Percentiles rank a stretch among this genome's conserved stretches.
These are phyloP conservation scores for Zaprionus lineosus DNA, from an alignment of 2,888 invertebrate species.

Conservation along the genomic window DNA sequence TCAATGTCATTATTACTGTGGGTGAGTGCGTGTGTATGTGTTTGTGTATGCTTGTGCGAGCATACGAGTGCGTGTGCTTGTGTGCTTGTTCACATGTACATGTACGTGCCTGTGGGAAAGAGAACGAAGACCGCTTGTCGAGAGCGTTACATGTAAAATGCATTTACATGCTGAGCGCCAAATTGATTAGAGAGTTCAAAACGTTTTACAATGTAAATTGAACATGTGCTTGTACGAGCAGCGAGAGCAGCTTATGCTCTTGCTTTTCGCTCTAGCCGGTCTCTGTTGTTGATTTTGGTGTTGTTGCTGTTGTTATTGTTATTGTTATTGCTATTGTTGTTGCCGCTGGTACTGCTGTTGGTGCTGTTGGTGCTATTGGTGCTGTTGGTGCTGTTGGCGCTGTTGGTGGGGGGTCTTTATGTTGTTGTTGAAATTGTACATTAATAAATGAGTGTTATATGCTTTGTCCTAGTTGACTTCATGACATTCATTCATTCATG, in stretches of 20 bases:
- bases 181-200: slow-evolving; percentile 63
- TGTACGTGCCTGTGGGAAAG: no score
- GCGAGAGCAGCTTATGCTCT: slow-evolving; percentile 13
- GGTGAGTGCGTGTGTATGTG: slow-evolving; percentile 13
- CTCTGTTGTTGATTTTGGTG: slow-evolving; percentile 26
- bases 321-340: slow-evolving; percentile 3
- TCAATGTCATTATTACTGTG: slow-evolving; percentile 68
- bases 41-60: slow-evolving; percentile 11
- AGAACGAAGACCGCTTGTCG: slow-evolving; percentile 12
- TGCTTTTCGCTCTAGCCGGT: slow-evolving; percentile 41
- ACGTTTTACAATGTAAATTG: slow-evolving; percentile 51
- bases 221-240: slow-evolving; percentile 35
- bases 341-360: no score
- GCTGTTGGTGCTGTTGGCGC: no score
- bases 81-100: no score
- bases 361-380: no score
- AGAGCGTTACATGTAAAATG: slow-evolving; percentile 47
- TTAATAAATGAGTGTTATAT: slow-evolving; percentile 77
- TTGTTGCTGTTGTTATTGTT: neutral
- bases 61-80: slow-evolving; percentile 10
- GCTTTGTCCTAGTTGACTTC: slow-evolving; percentile 77
- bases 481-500: slow-evolving; percentile 78
- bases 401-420: slow-evolving; percentile 23
- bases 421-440: slow-evolving; percentile 67
- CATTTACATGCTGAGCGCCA: slow-evolving; percentile 37